Percentiles rank a stretch among this genome's conserved stretches.
Conservation (phyloP, 1,140 invertebrate genomes). For the Achroia grisella region DNA sequence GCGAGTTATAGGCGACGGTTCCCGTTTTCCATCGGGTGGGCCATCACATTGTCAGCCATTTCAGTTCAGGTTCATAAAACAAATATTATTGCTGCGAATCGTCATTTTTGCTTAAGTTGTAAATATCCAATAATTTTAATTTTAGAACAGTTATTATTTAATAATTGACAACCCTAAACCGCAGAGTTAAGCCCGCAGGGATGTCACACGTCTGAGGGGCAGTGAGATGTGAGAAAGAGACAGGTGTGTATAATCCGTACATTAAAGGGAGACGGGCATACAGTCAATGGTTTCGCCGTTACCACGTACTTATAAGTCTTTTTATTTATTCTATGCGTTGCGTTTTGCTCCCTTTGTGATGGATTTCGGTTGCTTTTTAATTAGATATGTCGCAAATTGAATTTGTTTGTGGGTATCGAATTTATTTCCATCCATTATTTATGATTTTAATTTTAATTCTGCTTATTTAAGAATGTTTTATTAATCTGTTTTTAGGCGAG, state of each 20-base stretch:
- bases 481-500: too few relatives aligned
- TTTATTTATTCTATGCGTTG: constrained; percentile 27
- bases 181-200: constrained; percentile 51
- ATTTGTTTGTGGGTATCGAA: too few relatives aligned
- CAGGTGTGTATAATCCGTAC: constrained; percentile 10
- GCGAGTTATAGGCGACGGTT: too few relatives aligned
- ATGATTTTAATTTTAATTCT: too few relatives aligned
- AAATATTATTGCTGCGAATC: too few relatives aligned
- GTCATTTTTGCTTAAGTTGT: too few relatives aligned
- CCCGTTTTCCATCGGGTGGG: too few relatives aligned
- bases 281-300: constrained; percentile 7
- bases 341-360: constrained; percentile 34
- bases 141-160: neutral
- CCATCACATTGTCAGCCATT: too few relatives aligned
- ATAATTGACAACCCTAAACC: constrained; percentile 39
- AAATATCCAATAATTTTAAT: too few relatives aligned
- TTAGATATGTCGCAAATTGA: constrained; percentile 2
- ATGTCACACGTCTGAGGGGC: constrained; percentile 58
- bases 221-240: constrained; percentile 60
- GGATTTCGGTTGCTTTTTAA: constrained; percentile 22
- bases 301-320: constrained; percentile 20
- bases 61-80: too few relatives aligned
- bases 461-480: too few relatives aligned
- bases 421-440: too few relatives aligned
- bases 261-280: constrained; percentile 27